These are phyloP conservation scores for Danionella cerebrum DNA, from an alignment of 2,113 vertebrate genomes.

Conservation along the genomic window DNA sequence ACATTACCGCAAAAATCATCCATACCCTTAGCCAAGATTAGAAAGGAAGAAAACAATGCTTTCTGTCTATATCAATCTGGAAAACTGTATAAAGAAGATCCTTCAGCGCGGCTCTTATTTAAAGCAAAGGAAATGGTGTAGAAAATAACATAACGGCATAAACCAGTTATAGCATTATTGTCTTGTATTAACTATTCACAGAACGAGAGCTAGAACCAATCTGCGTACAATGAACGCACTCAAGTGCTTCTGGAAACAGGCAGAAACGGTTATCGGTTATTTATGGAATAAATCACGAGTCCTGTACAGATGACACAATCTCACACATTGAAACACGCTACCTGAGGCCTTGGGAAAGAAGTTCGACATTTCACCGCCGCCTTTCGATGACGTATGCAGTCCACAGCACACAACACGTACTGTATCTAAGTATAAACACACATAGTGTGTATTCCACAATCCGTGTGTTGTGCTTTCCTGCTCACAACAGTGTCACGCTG, in stretches of 20 bases:
- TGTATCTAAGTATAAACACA: not conserved
- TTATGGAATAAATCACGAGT: too few relatives aligned
- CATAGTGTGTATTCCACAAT: not conserved
- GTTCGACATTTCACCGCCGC: not conserved
- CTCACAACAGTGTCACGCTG: not conserved
- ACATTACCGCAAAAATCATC: conserved; percentile 15
- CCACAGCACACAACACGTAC: too few relatives aligned
- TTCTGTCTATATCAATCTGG: not conserved
- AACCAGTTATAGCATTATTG: not conserved
- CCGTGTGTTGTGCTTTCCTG: not conserved
- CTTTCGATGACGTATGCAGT: not conserved
- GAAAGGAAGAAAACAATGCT: not conserved
- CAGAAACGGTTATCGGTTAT: too few relatives aligned
- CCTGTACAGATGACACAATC: not conserved
- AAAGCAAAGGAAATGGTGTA: not conserved
- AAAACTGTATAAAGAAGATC: not conserved
- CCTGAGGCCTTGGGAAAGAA: not conserved
- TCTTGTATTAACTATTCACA: not conserved
- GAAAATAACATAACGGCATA: not conserved
- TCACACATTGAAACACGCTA: not conserved
- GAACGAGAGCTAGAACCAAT: not conserved
- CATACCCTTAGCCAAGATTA: not conserved
- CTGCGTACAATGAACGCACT: not conserved
- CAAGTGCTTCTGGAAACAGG: not conserved
- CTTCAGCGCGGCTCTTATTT: not conserved